phyloP scores from a whole-genome alignment of 1,140 invertebrate genomes.

The Pseudomyrmex concolor region DNA sequence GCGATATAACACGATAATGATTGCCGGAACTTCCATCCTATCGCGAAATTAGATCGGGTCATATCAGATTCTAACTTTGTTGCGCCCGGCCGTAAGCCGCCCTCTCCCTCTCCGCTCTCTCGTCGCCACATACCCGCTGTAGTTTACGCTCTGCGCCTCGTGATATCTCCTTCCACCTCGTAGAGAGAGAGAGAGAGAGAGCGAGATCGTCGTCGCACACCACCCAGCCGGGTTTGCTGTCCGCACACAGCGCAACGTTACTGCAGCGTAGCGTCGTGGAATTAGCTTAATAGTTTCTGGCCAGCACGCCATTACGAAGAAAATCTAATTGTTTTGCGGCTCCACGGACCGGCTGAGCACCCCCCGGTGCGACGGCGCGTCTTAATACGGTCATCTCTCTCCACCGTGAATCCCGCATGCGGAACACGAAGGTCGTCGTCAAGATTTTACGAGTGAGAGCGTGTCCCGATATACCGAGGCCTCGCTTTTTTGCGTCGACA shows the following conservation, averaged over 20 bases:
- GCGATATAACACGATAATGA: constrained; percentile 72
- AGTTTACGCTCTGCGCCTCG: constrained; percentile 57
- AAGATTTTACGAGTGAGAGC: constrained; percentile 67
- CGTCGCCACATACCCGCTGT: constrained; percentile 46
- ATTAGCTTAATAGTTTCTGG: constrained; percentile 73
- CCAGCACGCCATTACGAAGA: constrained; percentile 66
- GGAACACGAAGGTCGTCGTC: constrained; percentile 51
- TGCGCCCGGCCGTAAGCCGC: constrained; percentile 63
- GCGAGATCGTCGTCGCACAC: constrained; percentile 19
- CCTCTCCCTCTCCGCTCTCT: constrained; percentile 51
- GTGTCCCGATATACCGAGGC: constrained; percentile 13
- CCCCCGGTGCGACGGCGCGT: constrained; percentile 4
- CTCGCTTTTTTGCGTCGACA: not conserved
- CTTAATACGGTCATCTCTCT: constrained; percentile 24
- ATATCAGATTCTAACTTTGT: constrained; percentile 74
- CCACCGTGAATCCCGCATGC: constrained; percentile 39
- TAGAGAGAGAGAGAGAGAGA: no score
- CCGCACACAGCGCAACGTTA: constrained; percentile 17
- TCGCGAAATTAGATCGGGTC: constrained; percentile 72
- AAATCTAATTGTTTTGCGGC: constrained; percentile 68
- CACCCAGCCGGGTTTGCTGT: constrained; percentile 7
- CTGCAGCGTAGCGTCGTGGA: constrained; percentile 29
- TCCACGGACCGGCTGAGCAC: constrained; percentile 17
- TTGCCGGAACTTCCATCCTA: constrained; percentile 72
- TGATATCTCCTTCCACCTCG: constrained; percentile 54